Conservation (phyloP, 2,113 vertebrate genomes). For the Oreochromis spilurus region DNA sequence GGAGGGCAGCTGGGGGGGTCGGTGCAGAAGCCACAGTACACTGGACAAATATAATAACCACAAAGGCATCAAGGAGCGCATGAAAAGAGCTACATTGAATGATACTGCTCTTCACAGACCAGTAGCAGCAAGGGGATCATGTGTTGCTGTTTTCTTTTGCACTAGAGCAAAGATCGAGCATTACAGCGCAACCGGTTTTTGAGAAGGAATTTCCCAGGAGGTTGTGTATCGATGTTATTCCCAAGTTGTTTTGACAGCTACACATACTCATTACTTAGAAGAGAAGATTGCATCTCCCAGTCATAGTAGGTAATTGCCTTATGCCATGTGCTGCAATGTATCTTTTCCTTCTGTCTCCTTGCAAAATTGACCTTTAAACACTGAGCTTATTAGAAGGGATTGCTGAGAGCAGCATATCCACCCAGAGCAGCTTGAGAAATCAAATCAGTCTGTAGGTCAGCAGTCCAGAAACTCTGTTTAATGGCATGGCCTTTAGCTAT, state of each 20-base stretch:
- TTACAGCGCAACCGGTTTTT: background rate
- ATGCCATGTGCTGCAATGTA: conserved; percentile 38
- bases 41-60: conserved; percentile 77
- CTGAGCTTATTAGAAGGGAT: conserved; percentile 59
- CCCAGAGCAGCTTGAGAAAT: conserved; percentile 39
- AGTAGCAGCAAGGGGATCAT: conserved; percentile 36
- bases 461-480: conserved; percentile 39
- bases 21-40: conserved; percentile 68
- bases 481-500: conserved; percentile 41
- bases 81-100: conserved; percentile 65
- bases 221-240: conserved; percentile 37
- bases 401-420: conserved; percentile 30
- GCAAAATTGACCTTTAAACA: conserved; percentile 65
- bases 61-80: conserved; percentile 55
- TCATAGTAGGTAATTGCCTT: conserved; percentile 50
- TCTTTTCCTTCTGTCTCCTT: conserved; percentile 41
- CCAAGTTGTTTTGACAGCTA: conserved; percentile 38
- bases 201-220: conserved; percentile 18
- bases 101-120: conserved; percentile 54
- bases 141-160: conserved; percentile 39
- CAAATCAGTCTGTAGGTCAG: conserved; percentile 53
- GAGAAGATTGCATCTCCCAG: conserved; percentile 33
- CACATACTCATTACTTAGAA: conserved; percentile 41
- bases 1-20: conserved; percentile 58
- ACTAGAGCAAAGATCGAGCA: background rate